Evolutionary conservation across 2,888 invertebrate species (phyloP), one percentile per base, ranked within the genome.

Genomic region (Acrobasis repandana): DNA sequence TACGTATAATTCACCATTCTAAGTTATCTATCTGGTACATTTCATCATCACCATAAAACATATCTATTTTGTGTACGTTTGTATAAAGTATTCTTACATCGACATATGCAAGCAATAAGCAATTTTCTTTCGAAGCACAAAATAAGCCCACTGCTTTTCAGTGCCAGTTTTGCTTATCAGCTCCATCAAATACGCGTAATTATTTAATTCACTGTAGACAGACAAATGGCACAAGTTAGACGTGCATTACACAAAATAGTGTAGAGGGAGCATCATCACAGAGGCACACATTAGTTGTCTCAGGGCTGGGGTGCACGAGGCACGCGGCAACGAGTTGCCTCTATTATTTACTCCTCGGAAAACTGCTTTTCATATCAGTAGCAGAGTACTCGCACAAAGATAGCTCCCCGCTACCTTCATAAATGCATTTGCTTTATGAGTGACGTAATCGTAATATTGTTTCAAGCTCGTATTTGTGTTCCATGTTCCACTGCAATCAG

Each of bases 291-390:
- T 79, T 76, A 73, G 70, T 75, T 77, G 77, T 76, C 71, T 72
- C 67, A 66, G 59, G 61, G 65, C 63, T 65, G 72, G 67, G 18
- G 67, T 70, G 71, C 63, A 76, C 69, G 74, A 71, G 73, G 75
- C 75, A 74, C 43, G 28, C 28, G 28, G 28, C 28, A 28, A 77
- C 79, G 79, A 71, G 76, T 77, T 80, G 76, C 71, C 74, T 74
- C 80, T 83, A 87, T 90, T 89, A 90, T 90, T 86, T 88, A 80
- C 76, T 80, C 65, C 73, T 82, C 79, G 73, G 83, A 82, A 85
- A 86, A 86, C 82, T 81, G 87, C 87, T 89, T 90, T 90, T 90
- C 88, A 89, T 82, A 87, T 89, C 89, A 90, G 80, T 70, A 85
- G 79, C 89, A 90, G 86, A 74, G 72, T 75, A 82, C 77, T 76